These are phyloP conservation scores for Syrrhaptes paradoxus DNA, from an alignment of 2,113 vertebrate genomes.

Conservation along the genomic window DNA sequence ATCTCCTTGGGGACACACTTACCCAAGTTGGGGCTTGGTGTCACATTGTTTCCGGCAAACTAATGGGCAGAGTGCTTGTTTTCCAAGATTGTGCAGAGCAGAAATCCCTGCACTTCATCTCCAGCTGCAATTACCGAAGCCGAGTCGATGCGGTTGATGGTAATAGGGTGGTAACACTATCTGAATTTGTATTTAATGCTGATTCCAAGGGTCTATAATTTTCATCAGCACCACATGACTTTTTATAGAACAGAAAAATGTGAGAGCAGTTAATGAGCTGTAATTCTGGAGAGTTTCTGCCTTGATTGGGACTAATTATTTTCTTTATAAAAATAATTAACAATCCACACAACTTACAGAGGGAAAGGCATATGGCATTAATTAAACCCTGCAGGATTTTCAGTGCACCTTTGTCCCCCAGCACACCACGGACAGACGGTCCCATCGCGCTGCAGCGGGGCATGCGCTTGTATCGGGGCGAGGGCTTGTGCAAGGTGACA, in stretches of 20 bases:
- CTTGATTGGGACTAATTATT: conserved; percentile 79
- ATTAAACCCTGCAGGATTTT: conserved; percentile 33
- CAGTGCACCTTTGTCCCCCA: conserved; percentile 6
- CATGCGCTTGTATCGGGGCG: rapidly evolving
- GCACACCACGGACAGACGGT: not conserved
- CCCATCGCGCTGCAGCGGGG: not conserved
- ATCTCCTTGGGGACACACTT: not conserved
- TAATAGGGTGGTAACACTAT: conserved; percentile 31
- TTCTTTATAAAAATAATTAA: conserved; percentile 78
- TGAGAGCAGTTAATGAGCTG: conserved; percentile 67
- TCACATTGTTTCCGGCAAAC: conserved; percentile 6
- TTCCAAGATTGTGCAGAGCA: not conserved
- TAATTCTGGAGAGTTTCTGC: conserved; percentile 73
- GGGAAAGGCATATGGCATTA: conserved; percentile 53
- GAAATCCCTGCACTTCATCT: conserved; percentile 30
- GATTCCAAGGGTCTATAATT: conserved; percentile 69
- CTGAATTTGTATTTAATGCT: conserved; percentile 42
- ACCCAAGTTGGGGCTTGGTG: not conserved
- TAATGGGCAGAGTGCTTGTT: conserved; percentile 41
- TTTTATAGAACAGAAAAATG: conserved; percentile 70
- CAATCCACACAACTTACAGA: conserved; percentile 41
- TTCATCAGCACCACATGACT: conserved; percentile 65
- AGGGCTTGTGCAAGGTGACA: not conserved
- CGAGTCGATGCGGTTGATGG: conserved; percentile 22
- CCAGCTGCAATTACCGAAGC: conserved; percentile 27